Percentiles rank a stretch among this genome's conserved stretches.
Evolutionary conservation across 2,797 vertebrate genomes (phyloP).

Genomic region (Hoplostethus mediterraneus): DNA sequence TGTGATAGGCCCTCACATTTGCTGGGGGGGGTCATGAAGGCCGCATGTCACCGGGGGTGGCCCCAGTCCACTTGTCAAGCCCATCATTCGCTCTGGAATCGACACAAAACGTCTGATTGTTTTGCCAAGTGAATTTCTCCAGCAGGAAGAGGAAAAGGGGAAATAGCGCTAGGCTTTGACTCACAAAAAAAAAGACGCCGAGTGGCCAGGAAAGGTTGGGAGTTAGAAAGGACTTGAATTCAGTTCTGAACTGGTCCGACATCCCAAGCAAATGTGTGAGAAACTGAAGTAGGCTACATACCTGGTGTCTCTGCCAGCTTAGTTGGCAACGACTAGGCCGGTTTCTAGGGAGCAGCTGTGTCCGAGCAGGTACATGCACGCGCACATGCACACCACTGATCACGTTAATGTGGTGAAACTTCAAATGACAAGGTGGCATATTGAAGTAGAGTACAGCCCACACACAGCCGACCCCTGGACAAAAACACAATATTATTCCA

Average conservation of each 20-base stretch:
- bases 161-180: conserved; percentile 1
- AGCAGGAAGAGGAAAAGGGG: conserved; percentile 25
- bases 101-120: conserved; percentile 49
- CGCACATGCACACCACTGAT: not conserved
- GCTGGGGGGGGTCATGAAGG: conserved; percentile 63
- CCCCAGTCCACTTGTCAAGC: conserved; percentile 27
- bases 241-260: conserved; percentile 56
- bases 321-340: conserved; percentile 66
- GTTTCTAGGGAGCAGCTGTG: conserved; percentile 71
- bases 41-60: no score
- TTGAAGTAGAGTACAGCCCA: conserved; percentile 7
- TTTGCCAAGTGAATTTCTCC: conserved; percentile 49
- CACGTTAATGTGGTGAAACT: not conserved
- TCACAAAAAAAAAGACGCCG: not conserved
- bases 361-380: conserved; percentile 49
- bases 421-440: conserved; percentile 8
- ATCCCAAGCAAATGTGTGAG: conserved; percentile 74
- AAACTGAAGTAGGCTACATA: conserved; percentile 73
- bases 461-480: not conserved
- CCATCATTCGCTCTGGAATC: conserved; percentile 39
- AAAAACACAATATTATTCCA: not conserved
- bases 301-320: conserved; percentile 62
- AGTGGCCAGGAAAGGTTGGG: conserved; percentile 30
- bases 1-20: conserved; percentile 75
- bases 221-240: conserved; percentile 58